phyloP scores from a whole-genome alignment of 2,797 vertebrate genomes.

The Danio albolineatus region DNA sequence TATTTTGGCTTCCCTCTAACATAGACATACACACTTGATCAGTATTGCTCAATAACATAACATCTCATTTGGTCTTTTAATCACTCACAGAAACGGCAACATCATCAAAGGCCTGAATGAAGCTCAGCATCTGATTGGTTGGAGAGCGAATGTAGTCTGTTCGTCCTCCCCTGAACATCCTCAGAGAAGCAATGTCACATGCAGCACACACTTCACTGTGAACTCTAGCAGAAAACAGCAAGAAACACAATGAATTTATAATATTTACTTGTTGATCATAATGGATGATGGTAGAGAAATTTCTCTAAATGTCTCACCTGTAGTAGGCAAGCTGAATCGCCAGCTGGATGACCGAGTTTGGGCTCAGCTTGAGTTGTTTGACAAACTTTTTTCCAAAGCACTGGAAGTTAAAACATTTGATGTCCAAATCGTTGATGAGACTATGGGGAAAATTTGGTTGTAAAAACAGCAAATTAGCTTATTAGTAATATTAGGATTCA shows the following conservation, averaged over 20 bases:
- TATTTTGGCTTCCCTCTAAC: slow-evolving; percentile 78
- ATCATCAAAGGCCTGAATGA: slow-evolving; percentile 77
- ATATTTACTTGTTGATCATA: background rate
- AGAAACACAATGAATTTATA: background rate
- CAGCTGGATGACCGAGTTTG: slow-evolving; percentile 84
- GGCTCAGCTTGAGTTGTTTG: slow-evolving; percentile 78
- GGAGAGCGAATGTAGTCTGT: slow-evolving; percentile 83
- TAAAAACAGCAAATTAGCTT: background rate
- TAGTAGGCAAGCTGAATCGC: slow-evolving; percentile 84
- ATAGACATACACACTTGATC: background rate
- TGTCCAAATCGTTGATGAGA: slow-evolving; percentile 85
- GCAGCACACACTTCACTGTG: slow-evolving; percentile 78
- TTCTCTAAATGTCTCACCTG: slow-evolving; percentile 65
- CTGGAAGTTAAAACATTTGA: slow-evolving; percentile 85
- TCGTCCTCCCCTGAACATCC: slow-evolving; percentile 82
- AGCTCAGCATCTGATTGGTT: slow-evolving; percentile 77
- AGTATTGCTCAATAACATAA: background rate
- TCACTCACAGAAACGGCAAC: slow-evolving; percentile 71
- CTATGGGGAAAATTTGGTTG: slow-evolving; percentile 63
- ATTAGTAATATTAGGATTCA: background rate
- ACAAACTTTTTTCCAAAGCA: slow-evolving; percentile 83
- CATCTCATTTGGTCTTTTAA: background rate
- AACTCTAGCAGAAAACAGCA: slow-evolving; percentile 70
- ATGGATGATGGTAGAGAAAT: background rate
- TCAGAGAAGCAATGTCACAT: slow-evolving; percentile 81